Conservation (phyloP, 2,113 vertebrate species). For the Petromus typicus region DNA sequence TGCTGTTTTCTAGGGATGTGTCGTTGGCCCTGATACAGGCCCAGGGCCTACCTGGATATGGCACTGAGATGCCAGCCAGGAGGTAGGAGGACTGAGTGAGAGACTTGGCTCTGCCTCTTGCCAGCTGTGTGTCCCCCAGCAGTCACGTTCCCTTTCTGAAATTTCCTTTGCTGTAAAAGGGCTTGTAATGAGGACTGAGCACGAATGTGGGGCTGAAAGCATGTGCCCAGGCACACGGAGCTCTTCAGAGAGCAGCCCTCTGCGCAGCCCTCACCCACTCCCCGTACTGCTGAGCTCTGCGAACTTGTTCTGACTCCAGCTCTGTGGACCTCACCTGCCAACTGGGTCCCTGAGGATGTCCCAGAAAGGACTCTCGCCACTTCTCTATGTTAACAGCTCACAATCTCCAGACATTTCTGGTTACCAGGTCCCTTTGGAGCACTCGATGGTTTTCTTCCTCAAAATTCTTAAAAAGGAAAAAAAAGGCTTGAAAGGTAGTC, state of each 20-base stretch:
- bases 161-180: background rate
- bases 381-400: constrained; percentile 62
- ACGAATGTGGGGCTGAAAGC: background rate
- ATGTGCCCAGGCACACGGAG: too few species aligned
- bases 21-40: background rate
- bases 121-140: background rate
- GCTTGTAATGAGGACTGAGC: background rate
- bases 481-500: constrained; percentile 49
- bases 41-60: background rate
- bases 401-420: constrained; percentile 64
- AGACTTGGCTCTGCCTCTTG: background rate
- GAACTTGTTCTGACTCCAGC: background rate
- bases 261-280: background rate
- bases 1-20: background rate
- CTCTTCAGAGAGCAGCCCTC: background rate
- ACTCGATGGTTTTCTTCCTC: constrained; percentile 40
- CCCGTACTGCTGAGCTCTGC: background rate
- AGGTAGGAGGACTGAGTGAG: background rate
- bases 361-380: constrained; percentile 69
- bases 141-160: background rate
- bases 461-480: constrained; percentile 57
- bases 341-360: constrained; percentile 55
- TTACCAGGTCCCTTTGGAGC: constrained; percentile 47
- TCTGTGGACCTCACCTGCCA: constrained; percentile 51
- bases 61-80: background rate